Percentiles rank a stretch among this genome's conserved stretches.
Conservation (phyloP, 2,888 invertebrate species). For the Branchellion lobata region DNA sequence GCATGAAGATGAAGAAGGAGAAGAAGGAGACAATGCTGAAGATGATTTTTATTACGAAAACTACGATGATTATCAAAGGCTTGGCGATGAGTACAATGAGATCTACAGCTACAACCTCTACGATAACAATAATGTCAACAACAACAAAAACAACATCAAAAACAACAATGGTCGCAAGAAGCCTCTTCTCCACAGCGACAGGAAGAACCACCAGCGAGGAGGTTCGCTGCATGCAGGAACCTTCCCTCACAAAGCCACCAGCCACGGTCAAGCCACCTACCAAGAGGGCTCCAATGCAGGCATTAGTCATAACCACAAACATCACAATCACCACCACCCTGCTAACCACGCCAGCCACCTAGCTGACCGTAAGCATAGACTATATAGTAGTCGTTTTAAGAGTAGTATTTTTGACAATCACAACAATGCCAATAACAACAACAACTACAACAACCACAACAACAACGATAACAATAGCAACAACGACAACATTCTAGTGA, state of each 20-base stretch:
- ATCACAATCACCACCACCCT: not conserved
- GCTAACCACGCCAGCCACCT: not conserved
- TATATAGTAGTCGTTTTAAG: not conserved
- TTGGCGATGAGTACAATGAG: not conserved
- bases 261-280: no score
- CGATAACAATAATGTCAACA: not conserved
- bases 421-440: not conserved
- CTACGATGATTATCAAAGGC: not conserved
- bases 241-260: no score
- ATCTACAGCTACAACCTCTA: no score
- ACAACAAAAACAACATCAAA: not conserved
- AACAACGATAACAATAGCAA: not conserved
- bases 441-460: not conserved
- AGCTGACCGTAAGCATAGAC: no score
- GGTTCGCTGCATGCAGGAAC: no score
- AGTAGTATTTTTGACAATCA: not conserved
- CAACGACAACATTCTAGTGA: constrained; percentile 1
- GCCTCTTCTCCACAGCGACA: no score
- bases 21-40: not conserved
- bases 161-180: not conserved
- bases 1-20: not conserved
- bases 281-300: not conserved
- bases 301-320: not conserved
- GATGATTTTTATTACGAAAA: not conserved
- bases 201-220: no score